Evolutionary conservation across 2,797 vertebrate species (phyloP).

Genomic region (Morus bassanus): DNA sequence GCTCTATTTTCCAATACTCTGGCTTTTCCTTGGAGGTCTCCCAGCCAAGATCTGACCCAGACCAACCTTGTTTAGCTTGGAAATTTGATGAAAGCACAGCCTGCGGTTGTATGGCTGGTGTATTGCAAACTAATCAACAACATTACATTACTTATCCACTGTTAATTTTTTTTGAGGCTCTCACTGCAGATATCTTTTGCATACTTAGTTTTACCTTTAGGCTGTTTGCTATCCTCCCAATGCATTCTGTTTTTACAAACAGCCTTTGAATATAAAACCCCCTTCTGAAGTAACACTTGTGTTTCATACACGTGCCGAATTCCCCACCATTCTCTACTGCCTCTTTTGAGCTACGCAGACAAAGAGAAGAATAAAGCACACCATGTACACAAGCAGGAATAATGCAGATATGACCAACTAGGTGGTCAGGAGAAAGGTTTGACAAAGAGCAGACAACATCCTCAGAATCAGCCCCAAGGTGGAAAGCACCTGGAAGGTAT

Average conservation of each 20-base stretch:
- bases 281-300: background rate
- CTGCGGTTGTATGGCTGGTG: background rate
- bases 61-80: background rate
- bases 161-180: background rate
- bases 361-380: background rate
- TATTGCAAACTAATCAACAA: slow-evolving; percentile 50
- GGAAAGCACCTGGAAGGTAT: background rate
- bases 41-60: background rate
- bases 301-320: background rate
- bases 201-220: slow-evolving; percentile 30
- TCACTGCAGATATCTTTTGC: background rate
- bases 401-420: background rate
- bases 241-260: background rate
- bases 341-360: background rate
- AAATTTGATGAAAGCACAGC: slow-evolving; percentile 11
- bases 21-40: background rate
- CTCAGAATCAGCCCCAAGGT: background rate
- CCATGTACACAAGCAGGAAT: background rate
- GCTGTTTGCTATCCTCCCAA: slow-evolving; percentile 16
- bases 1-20: background rate
- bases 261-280: background rate
- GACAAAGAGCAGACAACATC: background rate
- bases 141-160: background rate
- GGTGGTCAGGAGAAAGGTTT: background rate
- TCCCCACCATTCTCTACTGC: background rate